These are phyloP conservation scores for Dromococcyx pavoninus DNA, from an alignment of 2,797 vertebrate genomes.

Conservation along the genomic window DNA sequence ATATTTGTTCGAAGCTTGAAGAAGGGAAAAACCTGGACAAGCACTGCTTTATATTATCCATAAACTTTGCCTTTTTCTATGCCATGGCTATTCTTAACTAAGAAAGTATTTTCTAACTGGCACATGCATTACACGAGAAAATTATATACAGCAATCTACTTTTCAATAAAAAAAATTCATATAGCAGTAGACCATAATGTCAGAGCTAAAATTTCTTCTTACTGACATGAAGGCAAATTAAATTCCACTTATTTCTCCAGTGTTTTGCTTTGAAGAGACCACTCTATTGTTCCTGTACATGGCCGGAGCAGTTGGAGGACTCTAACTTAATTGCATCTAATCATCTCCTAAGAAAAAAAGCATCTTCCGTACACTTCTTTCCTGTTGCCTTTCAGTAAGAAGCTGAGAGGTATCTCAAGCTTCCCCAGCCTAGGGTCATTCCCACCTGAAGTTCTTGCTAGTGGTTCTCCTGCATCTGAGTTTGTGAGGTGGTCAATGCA, in stretches of 20 bases:
- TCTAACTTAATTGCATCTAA: background rate
- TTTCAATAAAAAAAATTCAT: background rate
- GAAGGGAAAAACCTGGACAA: background rate
- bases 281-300: background rate
- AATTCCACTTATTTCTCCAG: background rate
- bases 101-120: background rate
- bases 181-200: background rate
- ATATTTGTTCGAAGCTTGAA: background rate
- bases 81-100: background rate
- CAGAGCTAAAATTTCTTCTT: background rate
- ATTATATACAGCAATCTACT: background rate
- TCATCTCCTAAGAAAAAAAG: background rate
- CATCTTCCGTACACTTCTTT: background rate
- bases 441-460: background rate
- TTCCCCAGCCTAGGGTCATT: background rate
- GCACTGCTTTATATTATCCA: background rate
- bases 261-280: background rate
- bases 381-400: background rate
- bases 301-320: background rate
- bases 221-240: background rate
- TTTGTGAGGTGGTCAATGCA: rapidly evolving
- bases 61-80: background rate
- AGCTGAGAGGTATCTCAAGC: rapidly evolving
- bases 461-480: background rate
- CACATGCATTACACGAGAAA: background rate